phyloP scores from a whole-genome alignment of 2,113 vertebrate species.

The Oophaga pumilio region DNA sequence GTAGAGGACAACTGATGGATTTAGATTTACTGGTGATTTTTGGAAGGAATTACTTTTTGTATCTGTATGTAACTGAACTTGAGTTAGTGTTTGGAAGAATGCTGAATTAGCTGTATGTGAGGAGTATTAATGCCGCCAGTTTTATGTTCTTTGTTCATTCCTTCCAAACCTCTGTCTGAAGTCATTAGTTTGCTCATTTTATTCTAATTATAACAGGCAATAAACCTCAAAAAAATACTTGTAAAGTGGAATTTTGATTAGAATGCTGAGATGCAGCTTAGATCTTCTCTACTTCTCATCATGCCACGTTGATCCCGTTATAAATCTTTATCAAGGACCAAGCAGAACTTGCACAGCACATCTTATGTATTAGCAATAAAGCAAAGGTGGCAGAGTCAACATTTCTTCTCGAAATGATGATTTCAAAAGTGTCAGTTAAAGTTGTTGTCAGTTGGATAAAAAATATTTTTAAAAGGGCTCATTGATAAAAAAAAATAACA shows the following conservation, averaged over 20 bases:
- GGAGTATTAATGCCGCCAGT: conserved; percentile 24
- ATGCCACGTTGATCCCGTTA: not conserved
- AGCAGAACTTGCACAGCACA: not conserved
- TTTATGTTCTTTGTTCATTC: conserved; percentile 31
- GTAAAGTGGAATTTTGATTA: conserved; percentile 17
- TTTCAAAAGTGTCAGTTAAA: not conserved
- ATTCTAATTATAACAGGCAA: conserved; percentile 37
- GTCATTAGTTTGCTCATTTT: conserved; percentile 34
- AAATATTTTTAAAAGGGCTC: too few relatives aligned
- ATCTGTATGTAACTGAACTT: not conserved
- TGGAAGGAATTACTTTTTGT: not conserved
- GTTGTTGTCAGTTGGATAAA: not conserved
- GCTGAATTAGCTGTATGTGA: conserved; percentile 24
- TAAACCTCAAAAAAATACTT: conserved; percentile 33
- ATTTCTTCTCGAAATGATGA: not conserved
- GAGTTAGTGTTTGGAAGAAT: not conserved
- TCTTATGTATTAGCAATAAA: not conserved
- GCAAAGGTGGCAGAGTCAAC: not conserved
- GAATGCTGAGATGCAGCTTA: not conserved
- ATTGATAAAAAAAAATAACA: too few relatives aligned
- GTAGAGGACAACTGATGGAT: not conserved
- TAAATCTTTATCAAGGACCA: not conserved
- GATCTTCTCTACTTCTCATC: not conserved
- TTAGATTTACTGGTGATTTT: not conserved
- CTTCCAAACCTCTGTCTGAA: conserved; percentile 40